phyloP scores from a whole-genome alignment of 1,140 invertebrate species.

The Sycophaga agraensis region DNA sequence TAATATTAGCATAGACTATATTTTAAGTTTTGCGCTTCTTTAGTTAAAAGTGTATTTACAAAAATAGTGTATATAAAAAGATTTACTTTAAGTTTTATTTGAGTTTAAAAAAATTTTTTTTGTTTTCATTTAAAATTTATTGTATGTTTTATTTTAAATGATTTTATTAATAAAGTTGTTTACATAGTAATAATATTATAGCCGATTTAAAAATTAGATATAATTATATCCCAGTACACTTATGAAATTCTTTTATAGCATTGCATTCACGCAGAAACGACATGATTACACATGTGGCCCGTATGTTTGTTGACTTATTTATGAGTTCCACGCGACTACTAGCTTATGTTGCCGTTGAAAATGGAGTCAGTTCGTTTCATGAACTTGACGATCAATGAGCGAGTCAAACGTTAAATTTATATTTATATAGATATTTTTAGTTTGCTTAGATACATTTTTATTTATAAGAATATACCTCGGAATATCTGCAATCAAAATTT shows the following conservation, averaged over 20 bases:
- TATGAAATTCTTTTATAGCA: constrained; percentile 3
- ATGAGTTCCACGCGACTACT: constrained; percentile 11
- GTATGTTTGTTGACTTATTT: constrained; percentile 25
- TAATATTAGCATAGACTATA: no score
- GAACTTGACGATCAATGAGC: neutral
- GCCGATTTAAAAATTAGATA: no score
- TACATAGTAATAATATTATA: no score
- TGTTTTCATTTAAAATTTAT: no score
- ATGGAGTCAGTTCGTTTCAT: constrained; percentile 10
- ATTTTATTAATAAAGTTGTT: no score
- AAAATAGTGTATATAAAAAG: no score
- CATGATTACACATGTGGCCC: constrained; percentile 13
- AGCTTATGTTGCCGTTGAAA: neutral
- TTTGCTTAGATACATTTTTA: neutral
- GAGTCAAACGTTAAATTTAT: neutral
- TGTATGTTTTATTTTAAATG: no score
- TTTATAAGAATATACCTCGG: no score
- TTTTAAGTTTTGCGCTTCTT: no score
- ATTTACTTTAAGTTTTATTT: no score
- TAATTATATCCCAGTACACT: neutral
- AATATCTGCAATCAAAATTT: neutral
- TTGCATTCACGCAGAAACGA: neutral
- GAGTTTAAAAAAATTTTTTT: no score
- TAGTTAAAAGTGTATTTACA: no score
- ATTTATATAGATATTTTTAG: neutral